Conservation (phyloP, 2,888 invertebrate genomes). For the Chelonus formosanus region DNA sequence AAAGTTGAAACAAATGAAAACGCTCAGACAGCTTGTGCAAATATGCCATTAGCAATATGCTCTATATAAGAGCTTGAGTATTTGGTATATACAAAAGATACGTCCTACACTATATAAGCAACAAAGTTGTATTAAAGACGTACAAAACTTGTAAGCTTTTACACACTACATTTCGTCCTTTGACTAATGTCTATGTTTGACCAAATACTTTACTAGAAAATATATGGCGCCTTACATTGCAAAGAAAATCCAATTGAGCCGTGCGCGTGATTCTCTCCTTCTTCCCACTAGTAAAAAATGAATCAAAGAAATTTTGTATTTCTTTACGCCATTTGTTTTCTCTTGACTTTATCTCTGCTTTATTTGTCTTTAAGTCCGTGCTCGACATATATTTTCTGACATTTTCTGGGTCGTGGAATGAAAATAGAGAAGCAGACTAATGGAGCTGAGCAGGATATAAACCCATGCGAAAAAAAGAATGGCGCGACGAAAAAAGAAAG, state of each 20-base stretch:
- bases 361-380: conserved; percentile 22
- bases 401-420: conserved; percentile 22
- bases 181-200: conserved; percentile 11
- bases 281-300: conserved; percentile 8
- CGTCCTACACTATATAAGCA: no score
- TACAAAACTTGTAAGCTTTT: conserved; percentile 16
- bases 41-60: conserved; percentile 34
- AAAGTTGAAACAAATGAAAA: conserved; percentile 28
- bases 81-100: no score
- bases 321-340: conserved; percentile 6
- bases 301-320: conserved; percentile 8
- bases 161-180: neutral
- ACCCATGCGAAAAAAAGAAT: conserved; percentile 21
- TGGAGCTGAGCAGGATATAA: conserved; percentile 31
- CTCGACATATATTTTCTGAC: conserved; percentile 25
- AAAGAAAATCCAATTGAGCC: conserved; percentile 8
- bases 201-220: conserved; percentile 5
- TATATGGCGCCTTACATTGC: neutral
- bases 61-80: neutral
- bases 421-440: conserved; percentile 30
- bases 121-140: conserved; percentile 26
- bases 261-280: neutral
- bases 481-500: conserved; percentile 22
- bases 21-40: conserved; percentile 37
- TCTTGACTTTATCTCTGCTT: conserved; percentile 20